Conservation (phyloP, 2,888 invertebrate species). For the Aplocera efformata region DNA sequence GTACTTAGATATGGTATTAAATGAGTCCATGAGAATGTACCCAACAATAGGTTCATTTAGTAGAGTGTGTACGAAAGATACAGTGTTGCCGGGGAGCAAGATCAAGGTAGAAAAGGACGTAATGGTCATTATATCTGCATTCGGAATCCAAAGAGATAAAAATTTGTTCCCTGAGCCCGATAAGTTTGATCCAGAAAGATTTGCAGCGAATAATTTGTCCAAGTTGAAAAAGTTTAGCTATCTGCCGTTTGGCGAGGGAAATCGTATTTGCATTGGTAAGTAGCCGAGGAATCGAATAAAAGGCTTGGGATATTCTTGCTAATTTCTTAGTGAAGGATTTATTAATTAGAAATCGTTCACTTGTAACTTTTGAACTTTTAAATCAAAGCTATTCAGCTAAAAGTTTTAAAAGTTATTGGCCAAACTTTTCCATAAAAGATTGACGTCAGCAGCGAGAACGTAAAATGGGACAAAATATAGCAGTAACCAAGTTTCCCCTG, state of each 20-base stretch:
- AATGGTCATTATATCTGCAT: conserved; percentile 41
- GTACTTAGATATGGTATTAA: conserved; percentile 61
- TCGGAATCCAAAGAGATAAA: conserved; percentile 53
- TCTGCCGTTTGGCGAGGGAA: conserved; percentile 75
- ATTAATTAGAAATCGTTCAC: conserved; percentile 4
- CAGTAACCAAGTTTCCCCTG: too few species aligned
- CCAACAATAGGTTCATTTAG: conserved; percentile 51
- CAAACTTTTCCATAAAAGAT: too few species aligned
- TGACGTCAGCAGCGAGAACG: too few species aligned
- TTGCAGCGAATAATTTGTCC: conserved; percentile 42
- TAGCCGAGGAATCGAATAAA: conserved; percentile 16
- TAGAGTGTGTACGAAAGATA: conserved; percentile 46
- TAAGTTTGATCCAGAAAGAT: conserved; percentile 69
- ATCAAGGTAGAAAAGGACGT: conserved; percentile 42
- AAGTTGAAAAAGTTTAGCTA: conserved; percentile 52
- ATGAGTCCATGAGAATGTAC: conserved; percentile 54
- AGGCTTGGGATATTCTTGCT: conserved; percentile 13
- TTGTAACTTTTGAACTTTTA: background rate
- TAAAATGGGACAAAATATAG: too few species aligned
- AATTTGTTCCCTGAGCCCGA: conserved; percentile 57
- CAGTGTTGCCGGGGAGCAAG: conserved; percentile 43
- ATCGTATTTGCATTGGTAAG: conserved; percentile 73
- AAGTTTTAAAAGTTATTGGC: background rate
- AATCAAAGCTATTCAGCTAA: background rate
- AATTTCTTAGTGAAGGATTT: conserved; percentile 15